Evolutionary conservation across 2,888 invertebrate genomes (phyloP).

Genomic region (Drosophila anomelani): DNA sequence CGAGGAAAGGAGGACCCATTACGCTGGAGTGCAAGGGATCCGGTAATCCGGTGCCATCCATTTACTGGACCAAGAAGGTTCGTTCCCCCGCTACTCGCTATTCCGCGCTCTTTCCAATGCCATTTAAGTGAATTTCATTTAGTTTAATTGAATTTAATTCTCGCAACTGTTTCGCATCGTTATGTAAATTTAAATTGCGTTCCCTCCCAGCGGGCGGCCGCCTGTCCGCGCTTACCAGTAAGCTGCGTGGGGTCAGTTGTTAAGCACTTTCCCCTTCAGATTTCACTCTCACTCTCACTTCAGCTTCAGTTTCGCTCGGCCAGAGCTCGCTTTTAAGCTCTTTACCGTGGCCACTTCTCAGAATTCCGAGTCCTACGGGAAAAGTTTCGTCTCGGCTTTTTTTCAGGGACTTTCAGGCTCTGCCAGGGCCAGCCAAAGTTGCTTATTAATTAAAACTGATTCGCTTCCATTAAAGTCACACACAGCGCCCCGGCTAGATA

Average conservation of each 20-base stretch:
- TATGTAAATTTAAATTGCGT: constrained; percentile 58
- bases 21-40: constrained; percentile 89
- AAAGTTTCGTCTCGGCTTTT: constrained; percentile 7
- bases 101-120: constrained; percentile 17
- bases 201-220: constrained; percentile 8
- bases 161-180: constrained; percentile 47
- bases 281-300: constrained; percentile 45
- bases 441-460: constrained; percentile 47
- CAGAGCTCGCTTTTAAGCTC: constrained; percentile 34
- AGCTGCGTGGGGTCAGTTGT: constrained; percentile 28
- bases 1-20: constrained; percentile 88
- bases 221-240: constrained; percentile 1
- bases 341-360: constrained; percentile 30
- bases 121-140: constrained; percentile 51
- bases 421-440: constrained; percentile 2
- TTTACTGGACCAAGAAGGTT: constrained; percentile 87
- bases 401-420: constrained; percentile 1
- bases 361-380: constrained; percentile 5
- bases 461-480: constrained; percentile 32
- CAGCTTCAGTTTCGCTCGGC: constrained; percentile 18
- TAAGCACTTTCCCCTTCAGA: constrained; percentile 42
- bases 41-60: constrained; percentile 90
- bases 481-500: constrained; percentile 3
- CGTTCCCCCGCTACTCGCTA: constrained; percentile 1
- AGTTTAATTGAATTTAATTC: constrained; percentile 60